Base-by-base conservation (phyloP, 2,797 vertebrate genomes). In the Graptemys geographica region DNA sequence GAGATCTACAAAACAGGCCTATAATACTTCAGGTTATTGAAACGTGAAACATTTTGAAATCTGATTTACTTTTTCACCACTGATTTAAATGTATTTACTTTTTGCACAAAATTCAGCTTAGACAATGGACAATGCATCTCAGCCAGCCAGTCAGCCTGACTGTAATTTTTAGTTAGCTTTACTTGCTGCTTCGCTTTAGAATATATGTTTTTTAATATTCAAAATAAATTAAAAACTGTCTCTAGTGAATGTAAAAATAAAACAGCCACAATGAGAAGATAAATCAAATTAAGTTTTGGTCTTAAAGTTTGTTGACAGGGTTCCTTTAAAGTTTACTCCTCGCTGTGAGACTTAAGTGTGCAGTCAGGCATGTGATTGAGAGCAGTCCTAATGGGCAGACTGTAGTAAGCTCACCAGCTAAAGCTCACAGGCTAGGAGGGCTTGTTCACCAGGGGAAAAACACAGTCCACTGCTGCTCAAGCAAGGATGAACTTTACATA, bases 401-500 rank as follows among this genome's bases (percentile, higher is more conserved):
- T 93, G 90, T 80, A 79, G 52, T 83, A 95, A 96, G 92, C 89
- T 96, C 92, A 96, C 92, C 95, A 96, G 95, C 94, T 88, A 95
- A 93, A 96, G 90, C 97, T 96, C 91, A 27, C 23, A 25, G 95
- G 94, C 96, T 94, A 27, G 2, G 25, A 93, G 96, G 91, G 92
- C 79, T 51, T 96, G 89, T 87, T 96, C 90, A 96, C 95, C 83
- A 83, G 72, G 92, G 91, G 94, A 86, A 84, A 96, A 93, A 21
- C 83, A 81, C 79, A 96, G 94, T 47, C 91, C 18, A 2, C 92
- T 95, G 91, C 79, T 41, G 57, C 92, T 96, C 96, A 96, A 95
- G 97, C 96, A 96, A 87, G 90, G 95, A 91, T 97, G 96, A 98
- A 97, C 98, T 97, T 97, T 90, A 93, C 94, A 96, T 93, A 91